phyloP scores from a whole-genome alignment of 2,113 vertebrate species.

The Periophthalmodon schlosseri region DNA sequence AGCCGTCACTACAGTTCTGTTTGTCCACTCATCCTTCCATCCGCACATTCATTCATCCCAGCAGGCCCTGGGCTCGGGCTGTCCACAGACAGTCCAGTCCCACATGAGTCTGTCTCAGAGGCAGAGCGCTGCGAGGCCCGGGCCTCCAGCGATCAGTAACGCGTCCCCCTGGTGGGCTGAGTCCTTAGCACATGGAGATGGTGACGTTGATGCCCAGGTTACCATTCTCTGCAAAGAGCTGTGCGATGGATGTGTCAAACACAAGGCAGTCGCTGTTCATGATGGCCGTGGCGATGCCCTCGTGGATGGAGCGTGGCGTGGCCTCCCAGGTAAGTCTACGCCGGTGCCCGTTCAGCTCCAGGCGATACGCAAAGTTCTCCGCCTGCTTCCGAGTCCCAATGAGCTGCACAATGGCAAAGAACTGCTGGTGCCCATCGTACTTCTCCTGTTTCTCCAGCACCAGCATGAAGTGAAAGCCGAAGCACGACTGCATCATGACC shows the following conservation, averaged over 20 bases:
- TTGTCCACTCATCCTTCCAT: conserved; percentile 35
- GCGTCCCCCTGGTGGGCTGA: conserved; percentile 13
- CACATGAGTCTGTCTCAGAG: conserved; percentile 34
- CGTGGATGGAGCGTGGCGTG: conserved; percentile 96
- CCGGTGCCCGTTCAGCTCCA: conserved; percentile 98
- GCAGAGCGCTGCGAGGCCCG: conserved; percentile 38
- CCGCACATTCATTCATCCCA: conserved; percentile 32
- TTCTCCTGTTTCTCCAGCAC: conserved; percentile 99
- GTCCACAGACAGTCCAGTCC: conserved; percentile 62
- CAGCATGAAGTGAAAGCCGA: conserved; percentile 99
- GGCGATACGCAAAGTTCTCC: conserved; percentile 97
- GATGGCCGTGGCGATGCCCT: conserved; percentile 98
- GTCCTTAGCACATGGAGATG: conserved; percentile 98
- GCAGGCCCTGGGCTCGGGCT: conserved; percentile 40
- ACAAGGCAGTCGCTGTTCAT: conserved; percentile 99
- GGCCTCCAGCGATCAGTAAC: conserved; percentile 7
- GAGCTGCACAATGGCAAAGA: conserved; percentile 98
- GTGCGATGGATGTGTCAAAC: conserved; percentile 98
- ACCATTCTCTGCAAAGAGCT: conserved; percentile 98
- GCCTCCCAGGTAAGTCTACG: conserved; percentile 99
- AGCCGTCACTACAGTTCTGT: conserved; percentile 38
- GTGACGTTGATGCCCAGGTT: conserved; percentile 99
- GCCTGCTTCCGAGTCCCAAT: conserved; percentile 99
- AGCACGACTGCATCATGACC: conserved; percentile 99
- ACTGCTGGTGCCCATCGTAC: conserved; percentile 98